Conservation (phyloP, 53 echinoderm and acorn worm genomes). For the Echinometra lucunter region DNA sequence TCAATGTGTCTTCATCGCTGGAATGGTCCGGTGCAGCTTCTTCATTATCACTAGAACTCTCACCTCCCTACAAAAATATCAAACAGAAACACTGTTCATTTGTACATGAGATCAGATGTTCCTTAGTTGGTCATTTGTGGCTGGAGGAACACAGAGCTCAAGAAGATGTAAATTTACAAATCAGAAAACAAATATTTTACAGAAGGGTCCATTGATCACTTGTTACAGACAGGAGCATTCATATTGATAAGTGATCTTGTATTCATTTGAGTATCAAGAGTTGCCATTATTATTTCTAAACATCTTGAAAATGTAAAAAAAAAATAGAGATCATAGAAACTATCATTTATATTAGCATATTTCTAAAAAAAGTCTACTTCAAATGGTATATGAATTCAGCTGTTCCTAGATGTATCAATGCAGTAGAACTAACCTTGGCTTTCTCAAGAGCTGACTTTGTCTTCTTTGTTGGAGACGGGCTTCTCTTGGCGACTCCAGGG, state of each 20-base stretch:
- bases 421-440: constrained; percentile 22
- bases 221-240: neutral
- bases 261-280: neutral
- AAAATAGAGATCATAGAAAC: neutral
- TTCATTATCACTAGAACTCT: constrained; percentile 87
- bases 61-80: constrained; percentile 26
- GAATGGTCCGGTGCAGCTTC: constrained; percentile 78
- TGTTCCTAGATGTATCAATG: neutral
- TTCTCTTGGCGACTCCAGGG: constrained; percentile 66
- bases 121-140: neutral
- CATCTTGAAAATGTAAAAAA: neutral
- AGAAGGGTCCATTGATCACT: neutral
- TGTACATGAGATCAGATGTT: neutral
- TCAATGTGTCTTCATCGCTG: constrained; percentile 88
- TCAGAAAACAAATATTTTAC: no score
- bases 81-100: neutral
- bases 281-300: neutral
- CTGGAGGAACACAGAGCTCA: no score
- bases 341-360: neutral
- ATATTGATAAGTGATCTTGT: neutral
- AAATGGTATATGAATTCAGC: neutral
- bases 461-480: constrained; percentile 87
- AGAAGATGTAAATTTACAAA: no score
- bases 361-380: neutral
- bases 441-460: constrained; percentile 74